Evolutionary conservation across 2,888 invertebrate genomes (phyloP).

Genomic region (Pandemis cinnamomeana): DNA sequence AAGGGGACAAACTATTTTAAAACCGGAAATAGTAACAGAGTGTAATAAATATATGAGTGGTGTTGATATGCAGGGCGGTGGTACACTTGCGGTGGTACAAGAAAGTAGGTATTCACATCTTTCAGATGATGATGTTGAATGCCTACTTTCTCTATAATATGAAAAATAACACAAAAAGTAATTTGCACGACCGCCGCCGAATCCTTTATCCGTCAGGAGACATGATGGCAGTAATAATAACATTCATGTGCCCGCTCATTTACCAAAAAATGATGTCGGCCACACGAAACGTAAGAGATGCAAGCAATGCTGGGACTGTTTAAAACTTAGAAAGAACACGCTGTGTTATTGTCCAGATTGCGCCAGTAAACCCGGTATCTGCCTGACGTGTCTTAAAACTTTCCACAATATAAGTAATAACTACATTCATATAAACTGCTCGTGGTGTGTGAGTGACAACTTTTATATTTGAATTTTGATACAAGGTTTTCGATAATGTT

Average conservation of each 20-base stretch:
- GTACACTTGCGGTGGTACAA: constrained; percentile 41
- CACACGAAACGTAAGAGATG: neutral
- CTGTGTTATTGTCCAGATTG: too few relatives aligned
- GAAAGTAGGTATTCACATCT: constrained; percentile 39
- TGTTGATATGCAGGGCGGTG: neutral
- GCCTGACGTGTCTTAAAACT: too few relatives aligned
- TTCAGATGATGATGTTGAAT: constrained; percentile 41
- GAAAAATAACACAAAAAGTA: neutral
- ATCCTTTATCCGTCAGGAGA: neutral
- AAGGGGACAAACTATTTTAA: neutral
- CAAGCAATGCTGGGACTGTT: constrained; percentile 12
- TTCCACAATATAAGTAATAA: too few relatives aligned
- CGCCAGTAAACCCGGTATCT: too few relatives aligned
- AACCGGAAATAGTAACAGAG: neutral
- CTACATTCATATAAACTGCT: too few relatives aligned
- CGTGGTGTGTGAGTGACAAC: too few relatives aligned
- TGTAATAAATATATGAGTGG: constrained; percentile 7
- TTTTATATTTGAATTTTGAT: too few relatives aligned
- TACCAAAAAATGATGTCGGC: neutral
- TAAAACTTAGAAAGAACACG: too few relatives aligned
- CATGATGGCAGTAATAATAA: neutral
- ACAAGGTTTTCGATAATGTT: too few relatives aligned
- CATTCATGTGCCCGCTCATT: neutral
- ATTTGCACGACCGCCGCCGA: constrained; percentile 5
- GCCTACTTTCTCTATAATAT: constrained; percentile 7